Evolutionary conservation across 2,113 vertebrate genomes (phyloP).

Genomic region (Oreochromis aureus): DNA sequence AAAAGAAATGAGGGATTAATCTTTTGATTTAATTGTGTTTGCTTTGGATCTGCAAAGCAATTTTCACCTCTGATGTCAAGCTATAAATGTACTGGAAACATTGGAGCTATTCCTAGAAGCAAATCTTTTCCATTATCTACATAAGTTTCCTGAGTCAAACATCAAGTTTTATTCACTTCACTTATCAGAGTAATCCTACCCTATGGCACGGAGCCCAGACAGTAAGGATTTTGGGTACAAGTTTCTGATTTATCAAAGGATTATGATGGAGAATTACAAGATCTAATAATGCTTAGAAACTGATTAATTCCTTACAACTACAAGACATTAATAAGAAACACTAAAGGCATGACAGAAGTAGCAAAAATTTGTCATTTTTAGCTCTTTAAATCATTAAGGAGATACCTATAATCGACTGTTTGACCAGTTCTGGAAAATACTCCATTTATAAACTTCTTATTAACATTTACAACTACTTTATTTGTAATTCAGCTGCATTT

Average conservation of each 20-base stretch:
- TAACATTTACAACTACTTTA: neutral
- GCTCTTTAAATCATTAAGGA: neutral
- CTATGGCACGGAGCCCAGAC: neutral
- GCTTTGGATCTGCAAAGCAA: neutral
- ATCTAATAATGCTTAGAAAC: neutral
- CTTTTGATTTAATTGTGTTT: neutral
- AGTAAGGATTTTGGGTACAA: neutral
- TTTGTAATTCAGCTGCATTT: neutral
- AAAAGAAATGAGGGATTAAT: neutral
- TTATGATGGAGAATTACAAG: too few species aligned
- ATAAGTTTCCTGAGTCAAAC: neutral
- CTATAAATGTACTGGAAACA: neutral
- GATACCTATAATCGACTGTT: neutral
- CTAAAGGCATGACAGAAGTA: neutral
- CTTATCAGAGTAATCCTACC: neutral
- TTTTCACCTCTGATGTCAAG: neutral
- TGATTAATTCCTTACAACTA: neutral
- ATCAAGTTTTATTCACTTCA: neutral
- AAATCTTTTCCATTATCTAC: neutral
- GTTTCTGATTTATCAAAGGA: neutral
- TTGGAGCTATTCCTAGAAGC: neutral
- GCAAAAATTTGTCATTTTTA: neutral
- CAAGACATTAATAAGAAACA: neutral
- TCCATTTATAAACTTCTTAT: neutral
- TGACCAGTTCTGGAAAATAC: neutral